A percentile compares a stretch with the other conserved stretches of the same genome.
Conservation (phyloP, 2,113 vertebrate species). For the Tupaia chinensis region DNA sequence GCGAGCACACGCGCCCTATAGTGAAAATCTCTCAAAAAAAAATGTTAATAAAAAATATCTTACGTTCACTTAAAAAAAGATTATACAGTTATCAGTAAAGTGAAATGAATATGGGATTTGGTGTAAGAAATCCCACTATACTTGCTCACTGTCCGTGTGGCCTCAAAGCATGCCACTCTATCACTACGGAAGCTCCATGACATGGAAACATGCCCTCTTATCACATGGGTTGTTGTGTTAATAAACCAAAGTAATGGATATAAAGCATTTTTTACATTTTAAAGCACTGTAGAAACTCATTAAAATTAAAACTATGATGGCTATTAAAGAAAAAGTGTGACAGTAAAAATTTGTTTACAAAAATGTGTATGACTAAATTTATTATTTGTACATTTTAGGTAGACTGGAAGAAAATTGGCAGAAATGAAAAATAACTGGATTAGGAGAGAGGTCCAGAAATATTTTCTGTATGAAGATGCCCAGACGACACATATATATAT, state of each 20-base stretch:
- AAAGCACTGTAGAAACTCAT: neutral
- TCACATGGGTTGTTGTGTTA: neutral
- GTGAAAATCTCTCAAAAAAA: neutral
- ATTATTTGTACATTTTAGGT: neutral
- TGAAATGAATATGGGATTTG: neutral
- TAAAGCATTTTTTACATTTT: neutral
- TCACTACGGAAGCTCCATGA: neutral
- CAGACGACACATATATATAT: too few relatives aligned
- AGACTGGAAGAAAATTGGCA: neutral
- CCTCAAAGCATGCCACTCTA: neutral
- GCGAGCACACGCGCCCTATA: too few relatives aligned
- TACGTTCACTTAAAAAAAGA: neutral
- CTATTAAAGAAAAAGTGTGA: neutral
- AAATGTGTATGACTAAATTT: neutral
- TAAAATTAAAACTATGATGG: conserved; percentile 25
- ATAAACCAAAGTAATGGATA: neutral
- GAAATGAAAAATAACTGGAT: neutral
- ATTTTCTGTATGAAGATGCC: neutral
- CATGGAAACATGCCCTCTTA: neutral
- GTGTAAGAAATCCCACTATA: neutral
- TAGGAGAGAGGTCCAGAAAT: neutral
- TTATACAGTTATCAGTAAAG: neutral
- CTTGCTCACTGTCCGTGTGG: neutral
- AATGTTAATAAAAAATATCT: neutral
- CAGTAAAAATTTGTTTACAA: neutral